These are phyloP conservation scores for Timandra comae DNA, from an alignment of 2,888 invertebrate species.

Conservation along the genomic window DNA sequence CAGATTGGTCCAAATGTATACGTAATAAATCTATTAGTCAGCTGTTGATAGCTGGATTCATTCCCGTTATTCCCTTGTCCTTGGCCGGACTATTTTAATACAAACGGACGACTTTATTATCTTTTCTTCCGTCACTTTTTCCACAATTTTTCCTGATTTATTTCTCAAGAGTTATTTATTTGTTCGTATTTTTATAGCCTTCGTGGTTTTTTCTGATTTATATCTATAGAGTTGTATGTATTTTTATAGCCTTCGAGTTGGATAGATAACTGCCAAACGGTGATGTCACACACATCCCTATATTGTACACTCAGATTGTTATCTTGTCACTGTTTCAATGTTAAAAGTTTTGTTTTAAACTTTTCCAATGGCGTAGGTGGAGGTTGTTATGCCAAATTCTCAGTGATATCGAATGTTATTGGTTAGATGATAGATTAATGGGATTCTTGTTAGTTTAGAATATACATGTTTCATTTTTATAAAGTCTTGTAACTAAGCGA, in stretches of 20 bases:
- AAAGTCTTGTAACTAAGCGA: no score
- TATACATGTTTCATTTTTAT: no score
- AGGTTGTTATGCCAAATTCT: conserved; percentile 1
- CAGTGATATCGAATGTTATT: background rate
- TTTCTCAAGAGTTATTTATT: conserved; percentile 1
- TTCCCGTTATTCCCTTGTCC: conserved; percentile 8
- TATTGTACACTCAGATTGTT: conserved; percentile 9
- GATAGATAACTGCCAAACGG: conserved; percentile 14
- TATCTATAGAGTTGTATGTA: conserved; percentile 3
- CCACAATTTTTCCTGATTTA: background rate
- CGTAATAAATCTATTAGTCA: no score
- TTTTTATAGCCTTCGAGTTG: conserved; percentile 4
- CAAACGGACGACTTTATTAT: conserved; percentile 4
- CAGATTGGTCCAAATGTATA: no score
- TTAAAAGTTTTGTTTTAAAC: conserved; percentile 7
- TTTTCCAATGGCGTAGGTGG: conserved; percentile 9
- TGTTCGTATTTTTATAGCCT: background rate
- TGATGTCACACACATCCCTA: conserved; percentile 8
- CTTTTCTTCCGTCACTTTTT: conserved; percentile 1
- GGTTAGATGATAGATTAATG: background rate
- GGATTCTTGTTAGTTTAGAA: no score
- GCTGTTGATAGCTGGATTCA: no score
- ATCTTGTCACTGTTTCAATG: conserved; percentile 18
- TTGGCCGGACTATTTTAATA: conserved; percentile 4
- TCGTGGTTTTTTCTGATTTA: background rate